phyloP scores from a whole-genome alignment of 2,888 invertebrate genomes.

The Cremastobaeus sp. region DNA sequence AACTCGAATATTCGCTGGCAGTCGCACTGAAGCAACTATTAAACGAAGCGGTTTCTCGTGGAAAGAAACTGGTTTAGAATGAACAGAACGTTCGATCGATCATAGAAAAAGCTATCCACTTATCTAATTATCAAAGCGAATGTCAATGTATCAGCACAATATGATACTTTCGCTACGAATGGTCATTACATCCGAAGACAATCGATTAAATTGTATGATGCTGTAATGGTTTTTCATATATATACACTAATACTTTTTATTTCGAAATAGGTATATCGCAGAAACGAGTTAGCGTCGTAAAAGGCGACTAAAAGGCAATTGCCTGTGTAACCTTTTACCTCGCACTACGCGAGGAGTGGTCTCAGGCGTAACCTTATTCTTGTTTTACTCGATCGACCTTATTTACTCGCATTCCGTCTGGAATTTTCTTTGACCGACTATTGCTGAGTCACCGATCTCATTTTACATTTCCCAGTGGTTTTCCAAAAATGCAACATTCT shows the following conservation, averaged over 20 bases:
- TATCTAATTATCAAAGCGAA: conserved; percentile 37
- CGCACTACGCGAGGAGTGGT: conserved; percentile 60
- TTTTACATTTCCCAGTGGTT: conserved; percentile 37
- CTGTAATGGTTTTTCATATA: conserved; percentile 37
- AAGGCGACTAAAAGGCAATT: conserved; percentile 63
- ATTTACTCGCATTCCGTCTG: conserved; percentile 59
- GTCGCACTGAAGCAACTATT: conserved; percentile 4
- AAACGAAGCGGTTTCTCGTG: conserved; percentile 7
- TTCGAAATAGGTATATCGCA: conserved; percentile 54
- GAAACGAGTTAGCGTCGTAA: conserved; percentile 56
- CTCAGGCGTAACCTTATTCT: conserved; percentile 63
- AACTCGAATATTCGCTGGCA: conserved; percentile 1
- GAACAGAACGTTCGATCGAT: neutral
- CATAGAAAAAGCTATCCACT: conserved; percentile 15
- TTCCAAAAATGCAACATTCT: neutral
- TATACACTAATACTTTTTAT: conserved; percentile 57
- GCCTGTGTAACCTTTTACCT: conserved; percentile 62
- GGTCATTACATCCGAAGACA: conserved; percentile 52
- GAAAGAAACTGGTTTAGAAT: conserved; percentile 17
- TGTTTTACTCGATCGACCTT: conserved; percentile 63
- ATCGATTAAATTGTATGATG: conserved; percentile 54
- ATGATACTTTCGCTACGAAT: conserved; percentile 38
- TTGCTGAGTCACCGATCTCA: conserved; percentile 56
- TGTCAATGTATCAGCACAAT: conserved; percentile 44
- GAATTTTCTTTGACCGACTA: conserved; percentile 59